phyloP scores from a whole-genome alignment of 2,113 vertebrate species.

The Nannospalax galili region DNA sequence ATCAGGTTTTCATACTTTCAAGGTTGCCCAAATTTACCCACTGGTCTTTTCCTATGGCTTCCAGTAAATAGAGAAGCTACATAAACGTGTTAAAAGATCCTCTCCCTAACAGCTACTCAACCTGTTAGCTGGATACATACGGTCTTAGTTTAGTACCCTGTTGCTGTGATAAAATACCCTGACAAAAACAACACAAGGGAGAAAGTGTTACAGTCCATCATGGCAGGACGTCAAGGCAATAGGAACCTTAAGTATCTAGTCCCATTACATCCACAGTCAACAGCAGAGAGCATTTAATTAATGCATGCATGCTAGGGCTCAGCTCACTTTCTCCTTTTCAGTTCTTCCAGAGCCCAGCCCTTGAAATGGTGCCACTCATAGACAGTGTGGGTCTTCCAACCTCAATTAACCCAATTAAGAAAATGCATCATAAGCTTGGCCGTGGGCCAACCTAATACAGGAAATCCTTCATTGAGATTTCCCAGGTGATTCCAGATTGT shows the following conservation, averaged over 20 bases:
- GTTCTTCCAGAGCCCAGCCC: no score
- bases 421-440: background rate
- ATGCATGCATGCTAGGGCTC: background rate
- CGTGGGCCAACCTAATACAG: background rate
- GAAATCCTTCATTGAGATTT: background rate
- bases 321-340: background rate
- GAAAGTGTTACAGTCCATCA: background rate
- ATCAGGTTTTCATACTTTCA: background rate
- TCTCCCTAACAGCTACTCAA: background rate
- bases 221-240: background rate
- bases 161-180: background rate
- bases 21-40: background rate
- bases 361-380: background rate
- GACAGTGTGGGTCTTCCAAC: background rate
- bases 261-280: background rate
- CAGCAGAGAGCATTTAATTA: background rate
- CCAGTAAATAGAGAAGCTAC: background rate
- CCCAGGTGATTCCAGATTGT: background rate
- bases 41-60: background rate
- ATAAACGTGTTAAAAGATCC: no score
- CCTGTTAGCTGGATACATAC: background rate
- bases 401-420: background rate
- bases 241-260: background rate
- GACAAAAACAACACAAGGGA: background rate
- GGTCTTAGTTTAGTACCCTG: background rate